Conservation (phyloP, 2,797 vertebrate genomes). For the Phoxinus dragarum region DNA sequence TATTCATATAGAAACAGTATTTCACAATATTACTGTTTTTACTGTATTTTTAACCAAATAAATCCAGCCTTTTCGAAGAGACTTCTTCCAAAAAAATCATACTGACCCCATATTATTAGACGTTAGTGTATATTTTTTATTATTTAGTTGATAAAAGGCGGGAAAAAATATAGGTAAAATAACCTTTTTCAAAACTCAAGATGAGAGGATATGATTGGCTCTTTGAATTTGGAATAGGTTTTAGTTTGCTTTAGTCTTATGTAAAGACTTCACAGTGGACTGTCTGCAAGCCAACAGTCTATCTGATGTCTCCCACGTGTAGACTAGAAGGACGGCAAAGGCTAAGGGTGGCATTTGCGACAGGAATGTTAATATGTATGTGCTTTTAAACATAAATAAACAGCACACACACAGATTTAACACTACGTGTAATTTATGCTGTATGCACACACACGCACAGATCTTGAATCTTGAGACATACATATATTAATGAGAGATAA, state of each 20-base stretch:
- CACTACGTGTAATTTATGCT: background rate
- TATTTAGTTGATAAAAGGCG: background rate
- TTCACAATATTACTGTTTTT: background rate
- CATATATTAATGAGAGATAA: conserved; percentile 5
- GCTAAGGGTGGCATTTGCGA: background rate
- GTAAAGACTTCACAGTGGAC: background rate
- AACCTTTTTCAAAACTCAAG: background rate
- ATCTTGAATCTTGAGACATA: conserved; percentile 3
- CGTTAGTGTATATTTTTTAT: background rate
- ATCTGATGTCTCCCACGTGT: background rate
- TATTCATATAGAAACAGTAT: background rate
- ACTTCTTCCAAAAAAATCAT: background rate
- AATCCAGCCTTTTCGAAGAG: background rate
- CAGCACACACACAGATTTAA: background rate
- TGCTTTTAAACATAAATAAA: background rate
- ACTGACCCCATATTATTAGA: background rate
- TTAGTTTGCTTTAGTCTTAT: background rate
- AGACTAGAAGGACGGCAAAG: background rate
- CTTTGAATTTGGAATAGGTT: background rate
- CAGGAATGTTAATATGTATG: background rate
- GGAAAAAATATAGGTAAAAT: background rate
- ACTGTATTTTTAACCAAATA: background rate
- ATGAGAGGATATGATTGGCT: background rate
- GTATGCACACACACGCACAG: background rate
- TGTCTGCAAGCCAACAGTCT: background rate